Conservation (phyloP, 2,888 invertebrate genomes). For the Callyntrura sp. region DNA sequence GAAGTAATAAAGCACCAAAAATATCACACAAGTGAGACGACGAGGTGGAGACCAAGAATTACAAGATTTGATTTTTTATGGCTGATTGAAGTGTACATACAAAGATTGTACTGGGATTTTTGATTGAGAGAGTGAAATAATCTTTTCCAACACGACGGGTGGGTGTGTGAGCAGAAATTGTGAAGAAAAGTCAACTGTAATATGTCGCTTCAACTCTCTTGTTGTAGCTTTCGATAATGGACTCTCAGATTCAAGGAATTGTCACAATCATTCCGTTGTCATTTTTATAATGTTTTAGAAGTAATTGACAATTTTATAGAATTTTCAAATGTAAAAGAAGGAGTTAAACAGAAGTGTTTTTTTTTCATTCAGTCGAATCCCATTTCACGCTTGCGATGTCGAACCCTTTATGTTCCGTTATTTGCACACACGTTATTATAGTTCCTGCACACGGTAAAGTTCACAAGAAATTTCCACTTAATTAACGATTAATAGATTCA, state of each 20-base stretch:
- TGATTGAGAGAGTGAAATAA: neutral
- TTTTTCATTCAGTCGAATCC: too few species aligned
- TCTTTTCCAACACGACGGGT: neutral
- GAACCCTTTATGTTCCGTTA: too few species aligned
- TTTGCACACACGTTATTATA: too few species aligned
- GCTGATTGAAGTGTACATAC: slow-evolving; percentile 40
- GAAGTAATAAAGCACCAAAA: slow-evolving; percentile 71
- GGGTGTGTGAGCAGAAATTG: neutral
- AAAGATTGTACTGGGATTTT: neutral
- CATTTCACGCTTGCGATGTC: too few species aligned
- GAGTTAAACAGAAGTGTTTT: too few species aligned
- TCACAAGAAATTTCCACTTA: neutral
- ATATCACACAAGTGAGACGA: slow-evolving; percentile 68
- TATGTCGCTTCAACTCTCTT: neutral
- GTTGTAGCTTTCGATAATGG: slow-evolving; percentile 18
- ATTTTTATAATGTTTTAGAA: neutral
- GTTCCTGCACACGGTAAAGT: neutral
- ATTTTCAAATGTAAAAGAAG: too few species aligned
- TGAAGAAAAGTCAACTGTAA: neutral
- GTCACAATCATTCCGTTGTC: slow-evolving; percentile 7
- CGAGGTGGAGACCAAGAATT: slow-evolving; percentile 42
- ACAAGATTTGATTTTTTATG: slow-evolving; percentile 18
- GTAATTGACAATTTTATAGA: neutral
- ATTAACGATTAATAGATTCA: neutral
- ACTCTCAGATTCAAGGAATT: slow-evolving; percentile 35